Evolutionary conservation across 2,888 invertebrate genomes (phyloP).

Genomic region (Drosophila cognata): DNA sequence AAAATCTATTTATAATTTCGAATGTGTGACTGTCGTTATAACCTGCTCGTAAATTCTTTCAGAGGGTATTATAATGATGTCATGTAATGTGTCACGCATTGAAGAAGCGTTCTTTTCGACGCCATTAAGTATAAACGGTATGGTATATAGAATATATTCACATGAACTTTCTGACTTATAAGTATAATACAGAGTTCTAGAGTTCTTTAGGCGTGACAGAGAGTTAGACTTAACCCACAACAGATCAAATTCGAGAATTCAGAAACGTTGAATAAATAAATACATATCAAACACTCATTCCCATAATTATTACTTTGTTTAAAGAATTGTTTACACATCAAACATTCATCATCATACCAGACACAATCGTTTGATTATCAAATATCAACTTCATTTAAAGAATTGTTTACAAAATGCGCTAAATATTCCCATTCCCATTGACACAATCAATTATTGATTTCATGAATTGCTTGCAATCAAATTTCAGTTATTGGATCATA

Average conservation of each 20-base stretch:
- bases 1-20: background rate
- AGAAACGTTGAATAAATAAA: background rate
- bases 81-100: background rate
- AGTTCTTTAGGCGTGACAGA: background rate
- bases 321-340: background rate
- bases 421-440: too few species aligned
- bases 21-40: background rate
- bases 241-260: background rate
- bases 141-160: background rate
- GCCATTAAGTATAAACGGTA: background rate
- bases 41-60: background rate
- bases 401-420: too few species aligned
- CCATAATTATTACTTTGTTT: background rate
- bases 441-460: too few species aligned
- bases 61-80: background rate
- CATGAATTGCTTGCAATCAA: background rate
- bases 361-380: too few species aligned
- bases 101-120: background rate
- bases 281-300: background rate
- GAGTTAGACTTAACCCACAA: background rate
- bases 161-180: background rate
- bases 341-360: too few species aligned
- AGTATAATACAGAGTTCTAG: background rate
- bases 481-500: background rate
- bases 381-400: too few species aligned